A percentile compares a stretch with the other conserved stretches of the same genome.
Evolutionary conservation across 2,888 invertebrate species (phyloP).

Genomic region (Campaea margaritaria): DNA sequence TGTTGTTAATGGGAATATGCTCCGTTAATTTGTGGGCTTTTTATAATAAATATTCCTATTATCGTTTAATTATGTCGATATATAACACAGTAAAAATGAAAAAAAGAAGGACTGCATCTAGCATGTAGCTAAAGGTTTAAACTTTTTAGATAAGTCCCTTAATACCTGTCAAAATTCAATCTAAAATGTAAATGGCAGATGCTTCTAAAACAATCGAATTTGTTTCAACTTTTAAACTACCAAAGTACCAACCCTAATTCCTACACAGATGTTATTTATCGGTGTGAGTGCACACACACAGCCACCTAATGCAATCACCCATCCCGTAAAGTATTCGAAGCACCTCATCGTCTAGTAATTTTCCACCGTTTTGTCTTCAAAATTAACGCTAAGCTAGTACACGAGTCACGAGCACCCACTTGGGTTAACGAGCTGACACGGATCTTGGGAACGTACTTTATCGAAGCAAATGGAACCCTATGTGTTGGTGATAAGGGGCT

Average conservation of each 20-base stretch:
- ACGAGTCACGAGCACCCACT: constrained; percentile 38
- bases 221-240: too few species aligned
- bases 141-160: too few species aligned
- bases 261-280: constrained; percentile 1
- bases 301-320: constrained; percentile 14
- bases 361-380: constrained; percentile 48
- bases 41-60: too few species aligned
- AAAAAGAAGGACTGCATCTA: too few species aligned
- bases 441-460: neutral
- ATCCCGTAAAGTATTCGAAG: constrained; percentile 36
- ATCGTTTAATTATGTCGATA: too few species aligned
- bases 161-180: too few species aligned
- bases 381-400: constrained; percentile 48
- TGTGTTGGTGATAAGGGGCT: neutral
- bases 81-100: too few species aligned
- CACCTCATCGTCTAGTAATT: constrained; percentile 44
- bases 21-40: too few species aligned
- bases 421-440: constrained; percentile 46
- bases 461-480: neutral
- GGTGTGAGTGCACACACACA: constrained; percentile 15
- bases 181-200: too few species aligned
- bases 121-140: too few species aligned
- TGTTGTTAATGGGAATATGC: neutral
- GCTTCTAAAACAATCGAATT: too few species aligned
- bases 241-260: constrained; percentile 16